Base-by-base conservation (phyloP, 64 coral and sea anemone genomes). In the Montipora efflorescens region DNA sequence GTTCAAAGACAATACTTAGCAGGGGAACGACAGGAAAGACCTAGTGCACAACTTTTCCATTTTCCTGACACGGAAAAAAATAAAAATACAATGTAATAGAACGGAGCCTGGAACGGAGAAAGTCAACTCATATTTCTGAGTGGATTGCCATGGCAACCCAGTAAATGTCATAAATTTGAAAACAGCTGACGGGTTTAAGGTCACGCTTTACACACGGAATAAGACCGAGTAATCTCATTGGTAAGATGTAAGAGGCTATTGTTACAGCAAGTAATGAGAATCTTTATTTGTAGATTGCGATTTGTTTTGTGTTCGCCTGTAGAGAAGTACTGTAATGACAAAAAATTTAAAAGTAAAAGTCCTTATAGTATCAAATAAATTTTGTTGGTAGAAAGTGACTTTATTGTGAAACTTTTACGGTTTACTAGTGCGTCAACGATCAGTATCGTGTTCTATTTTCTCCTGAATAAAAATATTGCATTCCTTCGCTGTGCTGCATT, bases 401-500 rank as follows among this genome's bases (percentile, higher is more conserved):
- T 11, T 64, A 64, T 64, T 64, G 9, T 11, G 3, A 8, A 14
- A 4, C 13, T 64, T 64, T 16, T 64, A 64, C 10, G 11, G 14
- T 1, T 5, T 6, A 7, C 14, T 23, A 21, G 47, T 48, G 1
- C 2, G 11, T 19, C 53, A 6, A 6, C 2, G 48, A 1, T 19
- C 4, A 22, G 3, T 50, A 86, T 86, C 62, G 72, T 21, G 3
- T n/a, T 0, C 4, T 49, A 86, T 71, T 47, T 94, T 97, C 95
- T 91, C 78, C 67, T 11, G 12, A 94, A 62, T 18, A 1, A 20
- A 46, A 51, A 79, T 59, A 87, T 93, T 18, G 94, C 95, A 97
- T 94, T 97, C 95, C 95, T 94, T 92, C 43, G 95, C 92, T 97
- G 95, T 82, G 87, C 84, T 13, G 95, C 82, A 97, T 97, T 97